Evolutionary conservation across 2,797 vertebrate species (phyloP).

Genomic region (Brachyrhaphis roseni): DNA sequence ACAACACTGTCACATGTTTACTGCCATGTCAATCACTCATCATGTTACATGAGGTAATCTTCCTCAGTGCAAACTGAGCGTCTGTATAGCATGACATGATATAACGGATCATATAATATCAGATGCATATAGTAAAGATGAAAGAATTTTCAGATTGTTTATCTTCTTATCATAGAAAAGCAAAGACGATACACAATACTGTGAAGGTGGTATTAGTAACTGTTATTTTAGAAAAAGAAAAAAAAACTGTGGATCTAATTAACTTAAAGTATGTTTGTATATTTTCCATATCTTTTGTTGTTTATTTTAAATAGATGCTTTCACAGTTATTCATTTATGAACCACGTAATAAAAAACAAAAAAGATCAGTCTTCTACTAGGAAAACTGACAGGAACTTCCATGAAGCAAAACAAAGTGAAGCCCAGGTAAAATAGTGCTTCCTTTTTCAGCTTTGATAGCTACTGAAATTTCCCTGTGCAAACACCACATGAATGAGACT

Average conservation of each 20-base stretch:
- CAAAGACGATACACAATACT: background rate
- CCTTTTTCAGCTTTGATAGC: background rate
- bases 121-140: background rate
- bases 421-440: background rate
- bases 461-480: background rate
- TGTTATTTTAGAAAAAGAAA: background rate
- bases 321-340: background rate
- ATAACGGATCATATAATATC: background rate
- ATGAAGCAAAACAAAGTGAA: constrained; percentile 10
- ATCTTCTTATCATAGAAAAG: background rate
- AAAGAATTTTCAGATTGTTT: background rate
- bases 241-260: no score
- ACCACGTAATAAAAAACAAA: background rate
- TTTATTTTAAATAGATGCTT: background rate
- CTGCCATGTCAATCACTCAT: background rate
- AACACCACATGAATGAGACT: constrained; percentile 14
- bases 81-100: background rate
- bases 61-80: background rate
- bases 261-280: background rate
- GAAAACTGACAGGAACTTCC: constrained; percentile 12
- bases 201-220: background rate
- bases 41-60: background rate
- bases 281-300: background rate
- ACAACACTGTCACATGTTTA: background rate
- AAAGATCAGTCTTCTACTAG: background rate